Evolutionary conservation across 2,888 invertebrate genomes (phyloP), one percentile per base, ranked within the genome.

Genomic region (Scrobipalpa atriplicella): DNA sequence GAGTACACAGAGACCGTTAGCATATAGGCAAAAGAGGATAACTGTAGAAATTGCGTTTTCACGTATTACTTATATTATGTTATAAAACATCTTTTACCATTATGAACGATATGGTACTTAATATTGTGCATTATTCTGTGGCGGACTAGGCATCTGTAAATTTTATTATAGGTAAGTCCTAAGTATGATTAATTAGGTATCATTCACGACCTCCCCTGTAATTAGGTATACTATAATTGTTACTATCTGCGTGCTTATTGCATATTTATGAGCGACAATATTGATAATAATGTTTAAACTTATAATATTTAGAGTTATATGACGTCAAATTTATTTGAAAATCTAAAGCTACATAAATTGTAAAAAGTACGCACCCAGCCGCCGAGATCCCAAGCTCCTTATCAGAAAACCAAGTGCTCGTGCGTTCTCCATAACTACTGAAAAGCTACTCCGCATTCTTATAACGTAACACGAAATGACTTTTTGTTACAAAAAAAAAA

Each of bases 371-470:
- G 29, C 11, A 56, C 54, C 54, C 21, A 6, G 10, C 10, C 18
- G 19, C 7, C 19, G 21, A 21, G 13, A 21, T 56, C 54, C 54
- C 21, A 11, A 56, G 11, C 13, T 21, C 11, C 10, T 29, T 21
- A 56, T 56, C 21, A 56, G 19, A 11, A 56, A 56, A 21, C 54
- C 21, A 21, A 56, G 21, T 29, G 21, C 54, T 1, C 21, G 54
- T 56, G 54, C 54, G 19, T 56, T 56, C 54, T 56, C 54, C 54
- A 56, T 56, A 13, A 13, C 21, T 13, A 56, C 54, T 56, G 21
- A 56, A 19, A 56, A 56, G 13, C 29, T 19, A 56, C 54, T 56
- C 54, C 6, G n/a, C n/a, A 56, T 13, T 56, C 13, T 56, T 13
- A 52, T 18, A 8, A 21, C 19, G 52, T 10, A 52, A n/a, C 41